Evolutionary conservation across 2,888 invertebrate genomes (phyloP).

Genomic region (Formica aserva): DNA sequence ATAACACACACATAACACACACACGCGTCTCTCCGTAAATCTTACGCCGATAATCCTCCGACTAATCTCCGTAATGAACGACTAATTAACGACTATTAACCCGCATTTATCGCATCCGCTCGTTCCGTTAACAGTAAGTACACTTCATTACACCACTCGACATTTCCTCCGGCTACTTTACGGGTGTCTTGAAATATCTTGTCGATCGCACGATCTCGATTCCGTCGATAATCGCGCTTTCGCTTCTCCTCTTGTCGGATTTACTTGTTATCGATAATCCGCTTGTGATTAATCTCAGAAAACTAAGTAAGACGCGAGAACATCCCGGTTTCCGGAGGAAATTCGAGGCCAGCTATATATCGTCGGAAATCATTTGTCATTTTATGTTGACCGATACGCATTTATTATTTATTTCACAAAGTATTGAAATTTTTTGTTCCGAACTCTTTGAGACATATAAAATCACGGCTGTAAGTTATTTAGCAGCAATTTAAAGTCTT

Average conservation of each 20-base stretch:
- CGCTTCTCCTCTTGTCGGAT: conserved; percentile 10
- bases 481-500: background rate
- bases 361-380: background rate
- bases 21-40: conserved; percentile 30
- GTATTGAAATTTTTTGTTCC: conserved; percentile 14
- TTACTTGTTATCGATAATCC: background rate
- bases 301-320: conserved; percentile 4
- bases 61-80: conserved; percentile 44
- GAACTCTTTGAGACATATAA: conserved; percentile 35
- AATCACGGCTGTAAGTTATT: background rate
- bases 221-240: background rate
- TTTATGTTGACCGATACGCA: background rate
- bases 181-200: background rate
- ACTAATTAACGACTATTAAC: conserved; percentile 43
- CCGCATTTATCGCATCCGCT: conserved; percentile 27
- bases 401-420: conserved; percentile 27
- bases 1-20: background rate
- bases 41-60: conserved; percentile 37
- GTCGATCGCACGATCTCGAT: background rate
- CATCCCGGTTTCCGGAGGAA: conserved; percentile 23
- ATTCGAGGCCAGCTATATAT: background rate
- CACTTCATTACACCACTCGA: conserved; percentile 42
- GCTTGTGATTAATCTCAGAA: conserved; percentile 20
- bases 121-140: conserved; percentile 41
- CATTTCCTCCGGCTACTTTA: conserved; percentile 33